phyloP scores from a whole-genome alignment of 1,140 invertebrate species.

The Sminthurides bifidus region DNA sequence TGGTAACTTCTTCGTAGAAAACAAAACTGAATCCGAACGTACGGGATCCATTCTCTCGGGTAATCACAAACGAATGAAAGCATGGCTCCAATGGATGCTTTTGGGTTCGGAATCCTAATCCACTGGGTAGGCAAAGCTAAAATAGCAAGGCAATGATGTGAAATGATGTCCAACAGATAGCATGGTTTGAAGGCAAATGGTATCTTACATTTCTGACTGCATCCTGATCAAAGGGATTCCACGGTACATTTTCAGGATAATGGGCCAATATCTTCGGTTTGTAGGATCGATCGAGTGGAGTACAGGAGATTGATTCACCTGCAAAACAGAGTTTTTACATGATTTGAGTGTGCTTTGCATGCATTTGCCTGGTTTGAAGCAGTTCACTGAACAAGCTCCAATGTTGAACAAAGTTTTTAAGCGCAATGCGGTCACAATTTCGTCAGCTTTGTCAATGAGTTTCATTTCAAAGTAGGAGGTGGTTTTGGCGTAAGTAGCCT shows the following conservation, averaged over 20 bases:
- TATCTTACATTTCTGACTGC: constrained; percentile 78
- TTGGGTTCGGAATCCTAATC: constrained; percentile 84
- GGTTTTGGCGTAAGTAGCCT: too few relatives aligned
- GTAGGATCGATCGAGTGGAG: constrained; percentile 85
- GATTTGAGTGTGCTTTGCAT: too few relatives aligned
- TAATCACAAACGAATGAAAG: constrained; percentile 96
- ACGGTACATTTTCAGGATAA: constrained; percentile 80
- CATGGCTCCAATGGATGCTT: constrained; percentile 75
- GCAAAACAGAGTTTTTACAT: too few relatives aligned
- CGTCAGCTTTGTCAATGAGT: background rate
- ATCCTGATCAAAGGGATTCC: constrained; percentile 87
- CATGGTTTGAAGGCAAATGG: background rate
- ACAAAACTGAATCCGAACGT: constrained; percentile 86
- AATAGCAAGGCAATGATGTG: constrained; percentile 35
- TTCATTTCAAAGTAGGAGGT: background rate
- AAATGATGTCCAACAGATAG: background rate
- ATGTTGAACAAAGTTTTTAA: background rate
- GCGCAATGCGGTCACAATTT: background rate
- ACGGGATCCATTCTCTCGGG: constrained; percentile 85
- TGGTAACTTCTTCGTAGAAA: constrained; percentile 90
- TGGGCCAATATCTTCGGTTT: constrained; percentile 86
- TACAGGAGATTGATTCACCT: constrained; percentile 46
- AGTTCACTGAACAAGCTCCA: too few relatives aligned
- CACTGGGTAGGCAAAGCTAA: constrained; percentile 84
- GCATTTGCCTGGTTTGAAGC: too few relatives aligned